A percentile compares a stretch with the other conserved stretches of the same genome.
Evolutionary conservation across 2,113 vertebrate species (phyloP).

Genomic region (Entelurus aequoreus): DNA sequence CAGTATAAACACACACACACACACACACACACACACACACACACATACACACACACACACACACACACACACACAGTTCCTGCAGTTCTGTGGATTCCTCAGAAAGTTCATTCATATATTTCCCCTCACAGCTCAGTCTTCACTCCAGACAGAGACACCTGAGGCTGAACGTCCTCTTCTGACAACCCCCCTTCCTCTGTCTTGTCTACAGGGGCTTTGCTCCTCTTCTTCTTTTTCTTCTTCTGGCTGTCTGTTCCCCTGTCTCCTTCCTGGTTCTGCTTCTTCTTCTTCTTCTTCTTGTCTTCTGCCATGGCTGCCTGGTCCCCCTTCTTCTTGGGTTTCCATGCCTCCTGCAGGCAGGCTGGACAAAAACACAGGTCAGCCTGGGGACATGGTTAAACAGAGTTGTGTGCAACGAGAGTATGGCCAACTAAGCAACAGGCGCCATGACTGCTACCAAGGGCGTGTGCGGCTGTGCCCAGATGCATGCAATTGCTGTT

Average conservation of each 20-base stretch:
- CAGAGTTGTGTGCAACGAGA: too few species aligned
- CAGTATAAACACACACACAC: conserved; percentile 7
- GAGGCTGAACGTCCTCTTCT: conserved; percentile 60
- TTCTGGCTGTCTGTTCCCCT: conserved; percentile 18
- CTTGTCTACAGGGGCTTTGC: conserved; percentile 35
- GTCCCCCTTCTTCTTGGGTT: conserved; percentile 79
- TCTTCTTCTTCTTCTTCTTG: conserved; percentile 70
- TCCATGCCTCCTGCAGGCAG: conserved; percentile 69
- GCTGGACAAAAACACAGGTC: conserved; percentile 8
- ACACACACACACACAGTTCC: neutral
- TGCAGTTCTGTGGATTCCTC: neutral
- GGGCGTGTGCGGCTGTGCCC: too few species aligned
- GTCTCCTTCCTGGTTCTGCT: conserved; percentile 61
- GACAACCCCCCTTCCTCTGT: conserved; percentile 30
- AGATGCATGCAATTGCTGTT: too few species aligned
- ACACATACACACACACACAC: conserved; percentile 15
- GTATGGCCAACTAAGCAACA: too few species aligned
- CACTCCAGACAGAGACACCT: conserved; percentile 49
- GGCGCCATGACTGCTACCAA: too few species aligned
- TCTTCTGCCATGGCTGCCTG: conserved; percentile 69
- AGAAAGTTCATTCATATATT: neutral
- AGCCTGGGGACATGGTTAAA: neutral
- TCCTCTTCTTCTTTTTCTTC: conserved; percentile 57
- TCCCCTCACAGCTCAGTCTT: conserved; percentile 71
- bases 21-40: conserved; percentile 5